Evolutionary conservation across 1,140 invertebrate genomes (phyloP).

Genomic region (Zaprionus africanus): DNA sequence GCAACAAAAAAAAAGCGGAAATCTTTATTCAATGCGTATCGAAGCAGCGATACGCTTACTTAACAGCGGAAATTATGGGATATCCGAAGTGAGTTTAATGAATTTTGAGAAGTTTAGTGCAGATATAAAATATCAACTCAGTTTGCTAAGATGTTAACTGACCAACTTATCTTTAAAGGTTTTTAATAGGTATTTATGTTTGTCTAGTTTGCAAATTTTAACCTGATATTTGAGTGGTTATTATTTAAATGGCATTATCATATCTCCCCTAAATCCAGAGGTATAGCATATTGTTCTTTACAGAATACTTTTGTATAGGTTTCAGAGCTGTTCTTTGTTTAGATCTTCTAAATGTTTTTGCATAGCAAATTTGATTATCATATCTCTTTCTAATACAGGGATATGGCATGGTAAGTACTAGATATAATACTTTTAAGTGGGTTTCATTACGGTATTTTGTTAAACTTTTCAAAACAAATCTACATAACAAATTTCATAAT

Average conservation of each 20-base stretch:
- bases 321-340: background rate
- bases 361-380: background rate
- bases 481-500: background rate
- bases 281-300: no score
- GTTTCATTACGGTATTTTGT: background rate
- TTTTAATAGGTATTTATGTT: background rate
- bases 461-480: background rate
- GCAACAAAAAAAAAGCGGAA: conserved; percentile 5
- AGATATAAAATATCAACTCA: background rate
- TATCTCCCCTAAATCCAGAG: background rate
- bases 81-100: background rate
- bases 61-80: background rate
- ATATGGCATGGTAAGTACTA: background rate
- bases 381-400: background rate
- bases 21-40: conserved; percentile 41
- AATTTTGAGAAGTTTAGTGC: background rate
- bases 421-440: background rate
- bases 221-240: no score
- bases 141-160: background rate
- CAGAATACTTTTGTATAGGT: background rate
- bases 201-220: background rate
- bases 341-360: background rate
- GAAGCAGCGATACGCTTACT: conserved; percentile 51
- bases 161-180: background rate
- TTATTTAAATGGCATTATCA: no score